A percentile compares a stretch with the other conserved stretches of the same genome.
These are phyloP conservation scores for Catharus fuscescens DNA, from an alignment of 2,113 vertebrate species.

Conservation along the genomic window DNA sequence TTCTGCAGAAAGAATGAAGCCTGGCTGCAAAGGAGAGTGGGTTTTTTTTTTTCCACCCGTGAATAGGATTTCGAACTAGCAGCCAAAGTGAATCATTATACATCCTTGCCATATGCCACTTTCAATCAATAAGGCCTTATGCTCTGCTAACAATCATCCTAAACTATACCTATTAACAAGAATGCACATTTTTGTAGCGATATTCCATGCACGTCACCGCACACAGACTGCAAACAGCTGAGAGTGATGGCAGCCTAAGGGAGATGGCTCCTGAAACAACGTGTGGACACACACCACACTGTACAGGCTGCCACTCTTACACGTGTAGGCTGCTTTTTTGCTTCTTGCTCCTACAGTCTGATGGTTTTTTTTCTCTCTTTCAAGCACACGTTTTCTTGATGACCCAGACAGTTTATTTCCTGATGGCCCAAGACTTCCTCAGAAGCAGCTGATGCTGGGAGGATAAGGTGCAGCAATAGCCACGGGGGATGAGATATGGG, in stretches of 20 bases:
- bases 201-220: conserved; percentile 3
- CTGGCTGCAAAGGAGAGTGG: conserved; percentile 48
- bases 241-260: background rate
- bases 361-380: background rate
- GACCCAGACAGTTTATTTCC: background rate
- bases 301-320: conserved; percentile 59
- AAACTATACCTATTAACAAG: conserved; percentile 68
- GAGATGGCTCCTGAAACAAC: conserved; percentile 25
- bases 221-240: conserved; percentile 45
- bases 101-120: conserved; percentile 71
- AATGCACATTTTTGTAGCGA: conserved; percentile 54
- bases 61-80: conserved; percentile 62
- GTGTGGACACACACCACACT: conserved; percentile 33
- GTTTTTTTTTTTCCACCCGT: background rate
- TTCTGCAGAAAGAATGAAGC: conserved; percentile 46
- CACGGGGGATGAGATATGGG: background rate
- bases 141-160: conserved; percentile 70
- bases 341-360: conserved; percentile 20
- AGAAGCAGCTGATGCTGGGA: background rate
- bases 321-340: conserved; percentile 21
- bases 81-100: conserved; percentile 71
- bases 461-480: background rate
- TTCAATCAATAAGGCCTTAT: conserved; percentile 73
- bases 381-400: background rate
- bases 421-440: background rate